Evolutionary conservation across 2,888 invertebrate genomes (phyloP).

Genomic region (Gastracanthus pulcherrimus): DNA sequence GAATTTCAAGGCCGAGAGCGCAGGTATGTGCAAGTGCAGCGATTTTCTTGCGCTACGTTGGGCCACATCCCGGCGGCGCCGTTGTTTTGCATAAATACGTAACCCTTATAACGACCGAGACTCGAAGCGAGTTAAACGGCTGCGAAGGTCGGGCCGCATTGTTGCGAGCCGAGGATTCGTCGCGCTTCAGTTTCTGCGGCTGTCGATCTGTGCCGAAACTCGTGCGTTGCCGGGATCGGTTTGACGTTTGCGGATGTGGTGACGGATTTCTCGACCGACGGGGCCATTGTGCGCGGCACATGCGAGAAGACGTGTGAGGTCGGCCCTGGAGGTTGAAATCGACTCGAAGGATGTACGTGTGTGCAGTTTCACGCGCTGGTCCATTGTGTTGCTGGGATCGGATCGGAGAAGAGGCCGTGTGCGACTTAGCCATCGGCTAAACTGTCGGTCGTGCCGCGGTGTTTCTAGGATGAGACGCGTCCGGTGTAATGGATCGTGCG

Average conservation of each 20-base stretch:
- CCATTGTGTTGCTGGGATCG: no score
- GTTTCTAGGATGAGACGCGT: background rate
- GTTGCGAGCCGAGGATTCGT: no score
- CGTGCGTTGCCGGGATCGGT: background rate
- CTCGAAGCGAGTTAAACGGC: background rate
- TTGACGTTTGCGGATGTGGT: constrained; percentile 18
- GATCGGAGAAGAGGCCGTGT: background rate
- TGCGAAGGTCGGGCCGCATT: constrained; percentile 32
- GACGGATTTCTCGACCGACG: background rate
- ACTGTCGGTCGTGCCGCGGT: background rate
- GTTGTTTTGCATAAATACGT: constrained; percentile 72
- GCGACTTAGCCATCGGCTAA: background rate
- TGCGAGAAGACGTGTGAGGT: constrained; percentile 13
- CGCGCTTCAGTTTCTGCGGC: constrained; percentile 9
- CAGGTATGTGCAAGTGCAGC: constrained; percentile 66
- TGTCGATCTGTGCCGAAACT: background rate
- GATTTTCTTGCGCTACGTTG: constrained; percentile 10
- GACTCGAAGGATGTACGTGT: background rate
- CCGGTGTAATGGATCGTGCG: constrained; percentile 33
- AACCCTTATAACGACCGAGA: constrained; percentile 63
- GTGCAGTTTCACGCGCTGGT: background rate
- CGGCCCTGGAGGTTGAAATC: background rate
- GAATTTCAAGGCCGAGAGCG: constrained; percentile 51
- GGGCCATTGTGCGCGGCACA: background rate
- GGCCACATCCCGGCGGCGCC: background rate